phyloP scores from a whole-genome alignment of 1,140 invertebrate genomes.

The Drosophila subobscura region DNA sequence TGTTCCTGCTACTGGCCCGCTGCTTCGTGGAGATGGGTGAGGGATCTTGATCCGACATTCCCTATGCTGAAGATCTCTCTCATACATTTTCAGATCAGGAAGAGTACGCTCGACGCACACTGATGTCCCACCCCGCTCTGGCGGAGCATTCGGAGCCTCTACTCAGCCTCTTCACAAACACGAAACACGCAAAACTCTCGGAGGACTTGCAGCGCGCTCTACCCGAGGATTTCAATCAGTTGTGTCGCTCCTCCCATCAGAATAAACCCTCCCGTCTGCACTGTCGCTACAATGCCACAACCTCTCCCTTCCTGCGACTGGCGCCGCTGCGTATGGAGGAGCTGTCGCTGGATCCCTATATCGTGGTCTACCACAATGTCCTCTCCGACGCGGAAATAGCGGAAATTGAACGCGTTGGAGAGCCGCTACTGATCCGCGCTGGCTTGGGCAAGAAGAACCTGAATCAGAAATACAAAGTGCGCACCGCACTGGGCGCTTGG shows the following conservation, averaged over 20 bases:
- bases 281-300: conserved; percentile 90
- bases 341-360: conserved; percentile 90
- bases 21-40: conserved; percentile 18
- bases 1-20: conserved; percentile 22
- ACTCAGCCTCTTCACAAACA: not conserved
- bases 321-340: conserved; percentile 96
- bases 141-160: not conserved
- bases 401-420: not conserved
- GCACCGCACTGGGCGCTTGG: no score
- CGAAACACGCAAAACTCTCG: no score
- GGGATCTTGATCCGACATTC: not conserved
- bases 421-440: no score
- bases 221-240: not conserved
- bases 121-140: not conserved
- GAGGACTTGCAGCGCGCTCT: fast-evolving
- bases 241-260: not conserved
- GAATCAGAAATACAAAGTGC: no score
- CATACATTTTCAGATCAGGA: not conserved
- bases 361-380: conserved; percentile 94
- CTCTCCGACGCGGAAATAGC: conserved; percentile 94
- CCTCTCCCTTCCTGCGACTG: conserved; percentile 90
- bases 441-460: no score
- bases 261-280: conserved; percentile 84
- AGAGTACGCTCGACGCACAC: not conserved
- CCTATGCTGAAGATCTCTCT: no score